A percentile compares a stretch with the other conserved stretches of the same genome.
Conservation (phyloP, 1,140 invertebrate species). For the Caenorhabditis briggsae region DNA sequence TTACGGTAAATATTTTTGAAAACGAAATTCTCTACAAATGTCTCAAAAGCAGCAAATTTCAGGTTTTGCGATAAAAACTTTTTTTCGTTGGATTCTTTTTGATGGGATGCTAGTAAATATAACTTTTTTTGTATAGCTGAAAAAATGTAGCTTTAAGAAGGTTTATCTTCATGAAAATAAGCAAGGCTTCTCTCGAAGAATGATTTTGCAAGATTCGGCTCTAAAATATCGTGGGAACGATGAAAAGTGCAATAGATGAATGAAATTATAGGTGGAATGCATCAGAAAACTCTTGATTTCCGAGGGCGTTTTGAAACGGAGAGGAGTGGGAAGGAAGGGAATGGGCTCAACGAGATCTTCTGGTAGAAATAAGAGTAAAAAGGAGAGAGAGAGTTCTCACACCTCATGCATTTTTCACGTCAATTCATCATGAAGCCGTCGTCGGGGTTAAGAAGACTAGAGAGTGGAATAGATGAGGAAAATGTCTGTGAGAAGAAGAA, state of each 20-base stretch:
- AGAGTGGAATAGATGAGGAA: not conserved
- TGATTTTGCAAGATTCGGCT: not conserved
- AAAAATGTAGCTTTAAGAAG: too few species aligned
- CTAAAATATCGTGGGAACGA: constrained; percentile 1
- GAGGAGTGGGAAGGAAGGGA: not conserved
- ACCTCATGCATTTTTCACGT: constrained; percentile 56
- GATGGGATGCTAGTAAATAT: too few species aligned
- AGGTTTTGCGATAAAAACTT: too few species aligned
- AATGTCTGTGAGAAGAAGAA: constrained; percentile 26
- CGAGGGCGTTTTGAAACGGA: not conserved
- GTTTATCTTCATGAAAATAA: not conserved
- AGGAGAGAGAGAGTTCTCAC: constrained; percentile 33
- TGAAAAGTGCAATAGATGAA: not conserved
- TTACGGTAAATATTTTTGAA: too few species aligned
- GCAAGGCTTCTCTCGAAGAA: not conserved
- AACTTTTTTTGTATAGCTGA: too few species aligned
- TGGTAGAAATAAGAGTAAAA: constrained; percentile 21
- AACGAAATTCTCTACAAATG: too few species aligned
- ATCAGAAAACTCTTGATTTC: constrained; percentile 28
- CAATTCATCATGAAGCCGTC: constrained; percentile 44
- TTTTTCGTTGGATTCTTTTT: too few species aligned
- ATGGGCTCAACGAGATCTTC: constrained; percentile 33
- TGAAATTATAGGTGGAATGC: constrained; percentile 16
- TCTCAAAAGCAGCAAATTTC: too few species aligned
- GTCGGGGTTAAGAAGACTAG: constrained; percentile 10